Evolutionary conservation across 2,113 vertebrate genomes (phyloP).

Genomic region (Beaufortia kweichowensis): DNA sequence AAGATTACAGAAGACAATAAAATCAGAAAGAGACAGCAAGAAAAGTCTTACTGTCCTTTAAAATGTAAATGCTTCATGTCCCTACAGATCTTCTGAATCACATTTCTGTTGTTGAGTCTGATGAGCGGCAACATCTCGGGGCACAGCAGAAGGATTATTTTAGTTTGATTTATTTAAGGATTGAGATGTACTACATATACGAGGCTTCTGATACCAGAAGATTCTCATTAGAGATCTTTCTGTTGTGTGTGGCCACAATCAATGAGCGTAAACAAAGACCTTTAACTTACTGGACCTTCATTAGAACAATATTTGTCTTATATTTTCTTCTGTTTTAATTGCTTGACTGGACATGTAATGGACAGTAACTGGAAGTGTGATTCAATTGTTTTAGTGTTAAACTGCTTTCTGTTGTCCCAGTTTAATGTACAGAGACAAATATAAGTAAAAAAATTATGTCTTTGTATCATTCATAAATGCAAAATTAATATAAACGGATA

Average conservation of each 20-base stretch:
- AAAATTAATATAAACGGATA: too few species aligned
- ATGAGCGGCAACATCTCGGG: not conserved
- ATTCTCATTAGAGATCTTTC: not conserved
- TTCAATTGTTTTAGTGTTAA: too few species aligned
- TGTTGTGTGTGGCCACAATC: not conserved
- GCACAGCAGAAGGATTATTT: not conserved
- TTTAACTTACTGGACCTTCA: not conserved
- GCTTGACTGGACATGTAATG: too few species aligned
- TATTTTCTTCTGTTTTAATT: too few species aligned
- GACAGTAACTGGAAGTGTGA: too few species aligned
- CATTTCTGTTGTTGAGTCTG: not conserved
- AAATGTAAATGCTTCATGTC: not conserved
- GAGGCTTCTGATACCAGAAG: not conserved
- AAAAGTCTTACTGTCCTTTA: not conserved
- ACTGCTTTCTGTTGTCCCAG: too few species aligned
- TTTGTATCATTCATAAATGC: too few species aligned
- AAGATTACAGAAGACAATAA: not conserved
- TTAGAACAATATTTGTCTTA: not conserved
- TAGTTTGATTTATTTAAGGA: slow-evolving; percentile 28
- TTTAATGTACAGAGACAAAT: too few species aligned
- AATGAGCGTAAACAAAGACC: not conserved
- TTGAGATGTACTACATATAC: not conserved
- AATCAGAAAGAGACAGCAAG: not conserved
- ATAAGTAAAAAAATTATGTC: too few species aligned
- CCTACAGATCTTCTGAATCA: slow-evolving; percentile 25